Percentiles rank a stretch among this genome's conserved stretches.
Evolutionary conservation across 2,797 vertebrate genomes (phyloP).

Genomic region (Acrocephalus scirpaceus): DNA sequence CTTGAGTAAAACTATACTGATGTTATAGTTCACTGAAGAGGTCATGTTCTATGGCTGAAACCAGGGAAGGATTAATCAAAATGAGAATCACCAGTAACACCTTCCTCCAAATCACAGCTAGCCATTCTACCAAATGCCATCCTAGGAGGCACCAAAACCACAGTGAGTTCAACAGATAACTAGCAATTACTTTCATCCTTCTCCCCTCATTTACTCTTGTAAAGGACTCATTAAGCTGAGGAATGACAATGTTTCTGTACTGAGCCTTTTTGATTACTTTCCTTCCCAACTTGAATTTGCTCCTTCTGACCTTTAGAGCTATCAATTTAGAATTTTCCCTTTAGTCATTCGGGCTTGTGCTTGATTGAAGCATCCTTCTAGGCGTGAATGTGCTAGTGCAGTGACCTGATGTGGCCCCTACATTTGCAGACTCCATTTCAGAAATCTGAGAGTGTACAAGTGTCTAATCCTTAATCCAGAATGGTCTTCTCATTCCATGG

Average conservation of each 20-base stretch:
- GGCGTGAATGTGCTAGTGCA: not conserved
- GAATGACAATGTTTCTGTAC: constrained; percentile 39
- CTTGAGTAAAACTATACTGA: not conserved
- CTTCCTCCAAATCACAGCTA: not conserved
- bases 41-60: not conserved
- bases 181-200: constrained; percentile 71
- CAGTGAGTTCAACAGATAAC: constrained; percentile 20
- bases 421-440: not conserved
- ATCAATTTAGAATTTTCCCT: constrained; percentile 51
- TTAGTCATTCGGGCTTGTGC: constrained; percentile 38
- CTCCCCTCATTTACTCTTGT: constrained; percentile 69
- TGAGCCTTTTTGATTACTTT: constrained; percentile 70
- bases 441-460: not conserved
- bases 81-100: not conserved
- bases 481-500: fast-evolving
- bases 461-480: not conserved
- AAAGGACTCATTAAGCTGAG: constrained; percentile 68
- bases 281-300: constrained; percentile 55
- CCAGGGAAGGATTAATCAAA: not conserved
- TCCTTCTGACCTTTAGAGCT: constrained; percentile 71
- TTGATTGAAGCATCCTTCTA: constrained; percentile 62
- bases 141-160: not conserved
- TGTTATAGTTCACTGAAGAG: not conserved
- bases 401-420: not conserved
- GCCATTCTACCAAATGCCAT: not conserved